Percentiles rank a stretch among this genome's conserved stretches.
Evolutionary conservation across 2,888 invertebrate species (phyloP).

Genomic region (Agrilus cyanescens): DNA sequence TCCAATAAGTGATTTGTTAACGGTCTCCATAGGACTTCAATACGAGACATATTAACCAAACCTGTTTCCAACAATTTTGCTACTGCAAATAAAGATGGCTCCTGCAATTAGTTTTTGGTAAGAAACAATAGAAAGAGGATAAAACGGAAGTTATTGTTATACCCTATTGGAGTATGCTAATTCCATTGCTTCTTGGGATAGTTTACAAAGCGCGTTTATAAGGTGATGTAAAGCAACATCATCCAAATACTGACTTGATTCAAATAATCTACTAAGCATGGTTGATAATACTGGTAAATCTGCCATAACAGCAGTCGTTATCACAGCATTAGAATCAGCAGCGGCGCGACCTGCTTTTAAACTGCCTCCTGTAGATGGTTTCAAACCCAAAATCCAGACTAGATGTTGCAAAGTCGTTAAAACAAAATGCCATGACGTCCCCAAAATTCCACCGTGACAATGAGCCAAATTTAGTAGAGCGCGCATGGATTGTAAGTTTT

Average conservation of each 20-base stretch:
- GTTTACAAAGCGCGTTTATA: slow-evolving; percentile 90
- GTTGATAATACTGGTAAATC: slow-evolving; percentile 84
- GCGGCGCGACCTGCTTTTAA: slow-evolving; percentile 73
- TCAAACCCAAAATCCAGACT: slow-evolving; percentile 92
- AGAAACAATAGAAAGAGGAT: neutral
- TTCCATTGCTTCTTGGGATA: slow-evolving; percentile 96
- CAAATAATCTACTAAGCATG: slow-evolving; percentile 86
- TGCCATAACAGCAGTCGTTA: slow-evolving; percentile 93
- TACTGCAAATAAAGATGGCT: slow-evolving; percentile 93
- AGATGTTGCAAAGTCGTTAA: slow-evolving; percentile 86
- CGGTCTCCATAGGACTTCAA: slow-evolving; percentile 91
- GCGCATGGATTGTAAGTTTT: slow-evolving; percentile 94
- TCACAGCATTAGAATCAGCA: slow-evolving; percentile 71
- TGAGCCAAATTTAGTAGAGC: slow-evolving; percentile 82
- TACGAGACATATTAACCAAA: slow-evolving; percentile 81
- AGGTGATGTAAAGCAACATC: slow-evolving; percentile 92
- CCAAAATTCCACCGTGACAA: slow-evolving; percentile 82
- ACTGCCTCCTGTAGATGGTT: slow-evolving; percentile 89
- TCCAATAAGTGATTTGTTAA: slow-evolving; percentile 92
- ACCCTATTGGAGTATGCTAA: slow-evolving; percentile 88
- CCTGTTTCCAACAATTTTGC: slow-evolving; percentile 98
- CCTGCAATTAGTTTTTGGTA: slow-evolving; percentile 40
- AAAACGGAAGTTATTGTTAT: slow-evolving; percentile 21
- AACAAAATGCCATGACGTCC: slow-evolving; percentile 91
- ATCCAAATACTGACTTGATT: slow-evolving; percentile 86